Percentiles rank a stretch among this genome's conserved stretches.
These are phyloP conservation scores for Drosophila parvula DNA, from an alignment of 1,140 invertebrate genomes.

Conservation along the genomic window DNA sequence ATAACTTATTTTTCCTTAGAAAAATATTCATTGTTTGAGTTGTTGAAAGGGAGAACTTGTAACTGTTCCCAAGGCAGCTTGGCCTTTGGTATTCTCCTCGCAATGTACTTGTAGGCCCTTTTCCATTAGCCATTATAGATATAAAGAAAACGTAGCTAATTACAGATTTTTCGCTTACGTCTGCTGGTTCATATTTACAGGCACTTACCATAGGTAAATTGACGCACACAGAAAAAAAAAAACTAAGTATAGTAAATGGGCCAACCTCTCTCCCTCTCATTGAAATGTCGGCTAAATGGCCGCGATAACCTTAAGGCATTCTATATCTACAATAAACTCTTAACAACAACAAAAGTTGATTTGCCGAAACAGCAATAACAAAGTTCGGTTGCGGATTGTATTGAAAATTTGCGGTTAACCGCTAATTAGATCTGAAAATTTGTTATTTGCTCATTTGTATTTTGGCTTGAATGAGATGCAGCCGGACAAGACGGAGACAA, in stretches of 20 bases:
- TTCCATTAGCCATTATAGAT: slow-evolving; percentile 3
- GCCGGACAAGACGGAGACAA: slow-evolving; percentile 15
- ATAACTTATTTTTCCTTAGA: neutral
- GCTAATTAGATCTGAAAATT: slow-evolving; percentile 78
- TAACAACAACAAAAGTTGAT: slow-evolving; percentile 74
- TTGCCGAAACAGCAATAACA: slow-evolving; percentile 61
- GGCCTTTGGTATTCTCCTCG: slow-evolving; percentile 2
- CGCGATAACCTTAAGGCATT: slow-evolving; percentile 65
- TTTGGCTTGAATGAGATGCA: slow-evolving; percentile 43
- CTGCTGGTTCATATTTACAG: slow-evolving; percentile 31
- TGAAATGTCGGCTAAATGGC: slow-evolving; percentile 40
- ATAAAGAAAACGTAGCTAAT: slow-evolving; percentile 22
- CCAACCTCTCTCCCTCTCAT: slow-evolving; percentile 25
- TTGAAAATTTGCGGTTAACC: slow-evolving; percentile 79
- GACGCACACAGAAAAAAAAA: neutral
- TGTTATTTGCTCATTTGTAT: slow-evolving; percentile 64
- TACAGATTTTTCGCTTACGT: slow-evolving; percentile 32
- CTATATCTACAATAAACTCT: slow-evolving; percentile 59
- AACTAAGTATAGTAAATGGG: slow-evolving; percentile 36
- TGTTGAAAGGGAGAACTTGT: neutral
- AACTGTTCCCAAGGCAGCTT: neutral
- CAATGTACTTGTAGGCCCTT: neutral
- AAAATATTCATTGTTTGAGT: neutral
- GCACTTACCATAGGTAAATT: slow-evolving; percentile 26
- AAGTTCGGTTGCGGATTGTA: slow-evolving; percentile 59